Evolutionary conservation across 92 coral and sea anemone species (phyloP).

Genomic region (Porites evermanni): DNA sequence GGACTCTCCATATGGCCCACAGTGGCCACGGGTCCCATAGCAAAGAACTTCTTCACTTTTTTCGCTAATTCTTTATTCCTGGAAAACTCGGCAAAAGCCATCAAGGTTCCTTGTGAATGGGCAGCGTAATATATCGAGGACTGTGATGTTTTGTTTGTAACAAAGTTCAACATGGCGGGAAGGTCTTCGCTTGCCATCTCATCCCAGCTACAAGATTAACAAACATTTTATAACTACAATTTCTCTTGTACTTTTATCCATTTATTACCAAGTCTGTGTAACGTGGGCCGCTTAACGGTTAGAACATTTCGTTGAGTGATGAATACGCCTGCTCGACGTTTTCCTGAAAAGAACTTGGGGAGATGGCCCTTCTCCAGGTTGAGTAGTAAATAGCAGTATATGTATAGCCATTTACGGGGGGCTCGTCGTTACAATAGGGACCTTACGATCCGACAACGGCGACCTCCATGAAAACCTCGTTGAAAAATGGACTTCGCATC

Average conservation of each 20-base stretch:
- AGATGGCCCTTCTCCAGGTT: no score
- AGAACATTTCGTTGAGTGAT: no score
- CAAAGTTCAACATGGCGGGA: slow-evolving; percentile 91
- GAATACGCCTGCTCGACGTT: no score
- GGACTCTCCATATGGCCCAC: slow-evolving; percentile 78
- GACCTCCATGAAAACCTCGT: no score
- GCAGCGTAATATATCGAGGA: slow-evolving; percentile 81
- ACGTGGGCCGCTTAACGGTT: neutral
- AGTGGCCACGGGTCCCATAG: slow-evolving; percentile 86
- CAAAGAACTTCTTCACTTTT: slow-evolving; percentile 79
- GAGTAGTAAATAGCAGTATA: no score
- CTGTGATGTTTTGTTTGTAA: slow-evolving; percentile 58
- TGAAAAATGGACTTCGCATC: no score
- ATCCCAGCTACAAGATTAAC: slow-evolving; percentile 81
- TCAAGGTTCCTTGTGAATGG: slow-evolving; percentile 94
- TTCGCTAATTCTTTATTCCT: slow-evolving; percentile 80
- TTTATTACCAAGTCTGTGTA: neutral
- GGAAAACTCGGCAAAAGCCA: slow-evolving; percentile 89
- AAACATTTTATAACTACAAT: no score
- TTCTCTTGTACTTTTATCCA: neutral
- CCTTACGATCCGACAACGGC: no score
- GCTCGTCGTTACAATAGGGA: no score
- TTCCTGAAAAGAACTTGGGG: no score
- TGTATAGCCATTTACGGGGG: no score
- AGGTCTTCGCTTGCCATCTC: slow-evolving; percentile 89